Conservation (phyloP, 2,113 vertebrate genomes). For the Promerops cafer region DNA sequence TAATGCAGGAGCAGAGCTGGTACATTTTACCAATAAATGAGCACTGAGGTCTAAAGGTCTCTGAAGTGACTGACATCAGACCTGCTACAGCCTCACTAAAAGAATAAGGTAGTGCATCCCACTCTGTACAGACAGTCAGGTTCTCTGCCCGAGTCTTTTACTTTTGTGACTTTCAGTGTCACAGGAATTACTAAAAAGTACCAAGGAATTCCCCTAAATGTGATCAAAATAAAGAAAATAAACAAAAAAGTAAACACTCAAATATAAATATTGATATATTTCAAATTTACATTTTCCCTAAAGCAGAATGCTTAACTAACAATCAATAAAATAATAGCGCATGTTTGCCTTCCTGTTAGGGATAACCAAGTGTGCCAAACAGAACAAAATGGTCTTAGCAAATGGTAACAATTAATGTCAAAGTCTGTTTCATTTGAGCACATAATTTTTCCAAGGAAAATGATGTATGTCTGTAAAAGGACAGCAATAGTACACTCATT, state of each 20-base stretch:
- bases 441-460: neutral
- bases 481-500: neutral
- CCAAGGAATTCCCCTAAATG: slow-evolving; percentile 40
- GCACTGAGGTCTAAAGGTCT: slow-evolving; percentile 91
- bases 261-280: neutral
- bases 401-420: neutral
- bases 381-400: neutral
- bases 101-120: slow-evolving; percentile 78
- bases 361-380: neutral
- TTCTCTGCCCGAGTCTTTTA: slow-evolving; percentile 69
- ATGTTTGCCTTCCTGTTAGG: neutral
- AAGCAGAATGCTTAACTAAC: neutral
- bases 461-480: neutral
- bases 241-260: neutral
- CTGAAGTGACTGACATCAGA: slow-evolving; percentile 96
- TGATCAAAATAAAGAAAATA: neutral
- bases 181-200: slow-evolving; percentile 51
- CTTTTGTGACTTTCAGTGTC: slow-evolving; percentile 71
- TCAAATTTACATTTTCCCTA: neutral
- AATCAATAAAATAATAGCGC: neutral
- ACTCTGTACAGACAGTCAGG: slow-evolving; percentile 70
- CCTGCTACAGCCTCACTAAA: slow-evolving; percentile 83
- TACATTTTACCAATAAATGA: slow-evolving; percentile 93
- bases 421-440: neutral
- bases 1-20: slow-evolving; percentile 91